A percentile compares a stretch with the other conserved stretches of the same genome.
These are phyloP conservation scores for Ashinkailepas kermadecensis DNA, from an alignment of 2,888 invertebrate genomes.

Conservation along the genomic window DNA sequence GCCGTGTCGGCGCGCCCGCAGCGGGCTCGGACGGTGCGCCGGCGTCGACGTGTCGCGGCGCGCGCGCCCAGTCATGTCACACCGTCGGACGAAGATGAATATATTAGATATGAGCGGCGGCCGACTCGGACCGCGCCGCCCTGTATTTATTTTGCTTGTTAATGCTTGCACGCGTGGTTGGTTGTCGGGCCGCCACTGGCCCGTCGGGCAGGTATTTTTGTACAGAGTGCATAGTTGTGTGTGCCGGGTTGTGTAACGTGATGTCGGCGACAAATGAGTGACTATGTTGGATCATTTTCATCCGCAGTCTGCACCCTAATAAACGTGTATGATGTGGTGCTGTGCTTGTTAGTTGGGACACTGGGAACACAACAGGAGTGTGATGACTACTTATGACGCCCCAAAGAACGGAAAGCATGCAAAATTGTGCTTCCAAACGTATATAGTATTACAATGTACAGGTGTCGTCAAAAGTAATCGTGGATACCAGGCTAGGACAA, in stretches of 20 bases:
- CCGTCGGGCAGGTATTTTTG: background rate
- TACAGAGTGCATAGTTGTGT: background rate
- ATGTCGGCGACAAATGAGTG: background rate
- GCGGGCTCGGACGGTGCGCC: no score
- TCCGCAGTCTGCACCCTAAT: constrained; percentile 10
- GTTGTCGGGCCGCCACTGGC: background rate
- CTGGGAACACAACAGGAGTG: no score
- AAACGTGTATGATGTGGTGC: background rate
- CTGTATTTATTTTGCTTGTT: constrained; percentile 9
- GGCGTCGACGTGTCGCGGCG: background rate
- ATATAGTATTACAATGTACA: no score
- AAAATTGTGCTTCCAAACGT: no score
- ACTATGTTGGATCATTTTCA: constrained; percentile 9
- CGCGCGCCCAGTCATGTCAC: background rate
- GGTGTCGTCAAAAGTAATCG: no score
- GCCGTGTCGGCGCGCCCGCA: no score
- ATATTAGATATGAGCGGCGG: background rate
- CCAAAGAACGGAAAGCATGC: no score
- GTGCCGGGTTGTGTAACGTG: background rate
- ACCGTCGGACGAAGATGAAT: background rate
- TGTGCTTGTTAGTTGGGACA: background rate
- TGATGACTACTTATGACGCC: no score
- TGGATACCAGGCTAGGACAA: no score
- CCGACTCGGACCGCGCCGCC: background rate
- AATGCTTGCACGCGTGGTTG: background rate